These are phyloP conservation scores for Ostrea edulis DNA, from an alignment of 1,140 invertebrate species.

Conservation along the genomic window DNA sequence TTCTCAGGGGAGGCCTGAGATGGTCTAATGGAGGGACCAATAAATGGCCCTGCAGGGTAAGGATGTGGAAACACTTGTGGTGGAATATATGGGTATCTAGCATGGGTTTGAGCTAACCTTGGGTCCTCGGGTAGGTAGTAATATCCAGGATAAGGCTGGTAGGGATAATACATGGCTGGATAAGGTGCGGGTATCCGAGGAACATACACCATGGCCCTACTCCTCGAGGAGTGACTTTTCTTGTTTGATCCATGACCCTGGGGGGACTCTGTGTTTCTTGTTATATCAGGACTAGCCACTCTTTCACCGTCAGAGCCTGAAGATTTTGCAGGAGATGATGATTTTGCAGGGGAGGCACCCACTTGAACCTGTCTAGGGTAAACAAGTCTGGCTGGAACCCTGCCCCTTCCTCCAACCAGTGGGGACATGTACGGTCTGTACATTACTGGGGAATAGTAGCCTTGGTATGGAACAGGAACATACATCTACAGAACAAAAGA, in stretches of 20 bases:
- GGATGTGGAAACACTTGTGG: conserved; percentile 41
- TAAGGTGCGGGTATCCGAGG: conserved; percentile 50
- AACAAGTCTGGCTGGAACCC: conserved; percentile 36
- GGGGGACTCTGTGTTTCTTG: conserved; percentile 42
- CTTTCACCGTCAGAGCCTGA: conserved; percentile 40
- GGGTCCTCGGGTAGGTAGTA: conserved; percentile 59
- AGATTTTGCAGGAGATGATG: conserved; percentile 4
- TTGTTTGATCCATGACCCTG: conserved; percentile 33
- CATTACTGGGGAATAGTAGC: conserved; percentile 50
- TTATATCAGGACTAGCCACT: conserved; percentile 37
- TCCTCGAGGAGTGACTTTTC: conserved; percentile 21
- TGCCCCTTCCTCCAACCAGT: conserved; percentile 42
- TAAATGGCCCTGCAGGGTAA: background rate
- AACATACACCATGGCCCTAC: conserved; percentile 57
- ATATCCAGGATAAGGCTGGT: conserved; percentile 53
- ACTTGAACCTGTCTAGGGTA: conserved; percentile 47
- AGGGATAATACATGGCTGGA: conserved; percentile 48
- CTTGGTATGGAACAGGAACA: conserved; percentile 59
- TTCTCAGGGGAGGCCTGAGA: conserved; percentile 44
- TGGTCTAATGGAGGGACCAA: background rate
- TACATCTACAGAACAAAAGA: conserved; percentile 59
- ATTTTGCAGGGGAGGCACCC: background rate
- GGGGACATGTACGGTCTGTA: conserved; percentile 53
- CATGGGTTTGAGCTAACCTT: conserved; percentile 45
- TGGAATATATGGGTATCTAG: conserved; percentile 42